Conservation (phyloP, 2,888 invertebrate genomes). For the Deladenus siricidicola region DNA sequence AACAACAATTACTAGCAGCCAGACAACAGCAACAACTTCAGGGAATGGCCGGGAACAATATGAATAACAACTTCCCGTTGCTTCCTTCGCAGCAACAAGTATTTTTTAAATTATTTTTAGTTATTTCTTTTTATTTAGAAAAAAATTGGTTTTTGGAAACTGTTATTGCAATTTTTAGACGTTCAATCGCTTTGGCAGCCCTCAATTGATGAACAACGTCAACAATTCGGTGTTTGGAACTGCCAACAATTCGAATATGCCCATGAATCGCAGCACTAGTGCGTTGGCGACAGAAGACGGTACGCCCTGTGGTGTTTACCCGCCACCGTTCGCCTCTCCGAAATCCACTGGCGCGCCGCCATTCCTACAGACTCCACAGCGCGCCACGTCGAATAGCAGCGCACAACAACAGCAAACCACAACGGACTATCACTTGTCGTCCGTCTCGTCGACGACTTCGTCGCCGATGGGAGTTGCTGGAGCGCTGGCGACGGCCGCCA, state of each 20-base stretch:
- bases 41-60: neutral
- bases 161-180: no score
- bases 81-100: neutral
- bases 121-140: no score
- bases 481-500: neutral
- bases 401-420: neutral
- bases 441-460: slow-evolving; percentile 7
- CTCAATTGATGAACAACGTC: neutral
- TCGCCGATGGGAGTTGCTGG: neutral
- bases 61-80: neutral
- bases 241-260: no score
- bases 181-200: slow-evolving; percentile 9
- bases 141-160: no score
- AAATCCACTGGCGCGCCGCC: neutral
- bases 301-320: neutral
- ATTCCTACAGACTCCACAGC: neutral
- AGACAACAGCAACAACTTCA: slow-evolving; percentile 2
- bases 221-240: neutral
- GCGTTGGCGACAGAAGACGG: neutral
- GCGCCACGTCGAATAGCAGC: neutral
- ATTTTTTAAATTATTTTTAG: neutral
- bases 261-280: neutral
- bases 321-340: neutral
- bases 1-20: neutral
- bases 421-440: slow-evolving; percentile 8